Evolutionary conservation across 2,888 invertebrate genomes (phyloP).

Genomic region (Phorcus lineatus): DNA sequence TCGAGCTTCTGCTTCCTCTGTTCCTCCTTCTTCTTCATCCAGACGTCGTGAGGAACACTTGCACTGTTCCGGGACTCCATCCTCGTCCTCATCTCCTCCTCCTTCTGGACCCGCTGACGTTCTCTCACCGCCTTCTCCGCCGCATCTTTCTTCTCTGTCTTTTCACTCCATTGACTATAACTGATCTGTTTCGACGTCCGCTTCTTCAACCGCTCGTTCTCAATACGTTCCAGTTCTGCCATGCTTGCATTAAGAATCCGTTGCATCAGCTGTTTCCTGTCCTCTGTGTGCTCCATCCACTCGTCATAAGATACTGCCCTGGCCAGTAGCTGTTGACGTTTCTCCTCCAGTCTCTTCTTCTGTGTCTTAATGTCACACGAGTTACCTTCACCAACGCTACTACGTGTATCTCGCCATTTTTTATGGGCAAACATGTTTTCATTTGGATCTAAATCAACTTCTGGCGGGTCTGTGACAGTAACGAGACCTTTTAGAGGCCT

Average conservation of each 20-base stretch:
- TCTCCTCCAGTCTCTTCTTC: slow-evolving; percentile 53
- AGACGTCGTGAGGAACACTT: slow-evolving; percentile 20
- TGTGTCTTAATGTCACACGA: background rate
- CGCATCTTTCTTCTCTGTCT: slow-evolving; percentile 41
- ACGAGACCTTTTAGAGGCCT: slow-evolving; percentile 33
- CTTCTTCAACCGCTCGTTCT: slow-evolving; percentile 43
- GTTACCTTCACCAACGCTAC: background rate
- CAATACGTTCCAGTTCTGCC: slow-evolving; percentile 46
- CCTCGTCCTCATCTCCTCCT: background rate
- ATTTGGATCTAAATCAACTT: slow-evolving; percentile 22
- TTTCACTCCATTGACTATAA: slow-evolving; percentile 50
- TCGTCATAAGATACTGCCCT: slow-evolving; percentile 61
- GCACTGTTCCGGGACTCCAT: background rate
- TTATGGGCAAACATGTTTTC: slow-evolving; percentile 49
- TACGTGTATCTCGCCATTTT: slow-evolving; percentile 44
- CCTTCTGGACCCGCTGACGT: slow-evolving; percentile 6
- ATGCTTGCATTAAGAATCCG: slow-evolving; percentile 52
- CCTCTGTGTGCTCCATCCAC: slow-evolving; percentile 62
- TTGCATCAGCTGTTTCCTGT: slow-evolving; percentile 55
- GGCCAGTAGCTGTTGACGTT: slow-evolving; percentile 55
- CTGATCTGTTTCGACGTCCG: slow-evolving; percentile 41
- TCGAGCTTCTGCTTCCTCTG: slow-evolving; percentile 32
- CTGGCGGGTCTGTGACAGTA: slow-evolving; percentile 10
- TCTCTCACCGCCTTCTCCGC: slow-evolving; percentile 42
- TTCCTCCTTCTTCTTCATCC: slow-evolving; percentile 29